Conservation (phyloP, 2,797 vertebrate species). For the Agapornis canus region DNA sequence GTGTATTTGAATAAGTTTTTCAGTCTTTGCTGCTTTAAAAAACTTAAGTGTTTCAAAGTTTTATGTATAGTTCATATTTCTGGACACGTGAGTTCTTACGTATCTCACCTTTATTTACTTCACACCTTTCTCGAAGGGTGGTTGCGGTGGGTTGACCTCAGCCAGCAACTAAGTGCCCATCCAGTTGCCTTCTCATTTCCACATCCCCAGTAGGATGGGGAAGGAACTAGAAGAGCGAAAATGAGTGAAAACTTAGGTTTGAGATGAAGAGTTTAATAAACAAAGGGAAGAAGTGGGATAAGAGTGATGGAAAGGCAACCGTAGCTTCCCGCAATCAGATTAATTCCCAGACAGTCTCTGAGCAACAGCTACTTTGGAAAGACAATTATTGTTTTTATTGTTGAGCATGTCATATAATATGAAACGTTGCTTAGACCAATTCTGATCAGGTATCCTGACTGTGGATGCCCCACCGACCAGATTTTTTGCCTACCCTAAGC, state of each 20-base stretch:
- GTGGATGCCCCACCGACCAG: accelerated
- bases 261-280: not conserved
- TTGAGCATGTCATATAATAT: not conserved
- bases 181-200: not conserved
- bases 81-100: not conserved
- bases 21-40: not conserved
- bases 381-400: not conserved
- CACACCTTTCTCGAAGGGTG: not conserved
- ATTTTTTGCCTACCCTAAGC: not conserved
- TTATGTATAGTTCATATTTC: not conserved
- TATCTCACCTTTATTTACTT: not conserved
- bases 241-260: not conserved
- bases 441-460: not conserved
- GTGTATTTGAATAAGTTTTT: not conserved
- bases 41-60: not conserved
- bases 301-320: not conserved
- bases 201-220: not conserved
- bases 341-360: not conserved
- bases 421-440: not conserved
- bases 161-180: not conserved
- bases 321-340: not conserved
- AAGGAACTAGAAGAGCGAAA: not conserved
- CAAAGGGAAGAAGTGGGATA: accelerated
- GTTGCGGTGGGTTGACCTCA: not conserved
- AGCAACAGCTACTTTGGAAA: not conserved